Evolutionary conservation across 2,797 vertebrate species (phyloP), one percentile per base, ranked within the genome.

Genomic region (Argentina silus): DNA sequence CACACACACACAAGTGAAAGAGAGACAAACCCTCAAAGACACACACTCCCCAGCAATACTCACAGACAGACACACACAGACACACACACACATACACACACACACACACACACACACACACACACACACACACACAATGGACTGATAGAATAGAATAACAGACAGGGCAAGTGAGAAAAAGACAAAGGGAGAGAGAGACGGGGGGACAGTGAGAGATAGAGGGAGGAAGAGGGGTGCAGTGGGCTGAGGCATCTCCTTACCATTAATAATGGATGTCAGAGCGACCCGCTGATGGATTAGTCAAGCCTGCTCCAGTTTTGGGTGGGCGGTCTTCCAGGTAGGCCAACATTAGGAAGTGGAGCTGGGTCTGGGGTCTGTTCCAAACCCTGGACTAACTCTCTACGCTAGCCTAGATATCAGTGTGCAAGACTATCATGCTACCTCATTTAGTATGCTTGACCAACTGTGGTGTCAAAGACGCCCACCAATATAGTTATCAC

Each of bases 251-350:
- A 84, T 93, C 87, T 73, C 76, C 81, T 95, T 92, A 91, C 92
- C 86, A 89, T 93, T 87, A 92, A 94, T 93, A 92, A 94, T 95
- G 86, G 67, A 94, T 89, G 85, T 81, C 87, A 79, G 82, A 86
- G 85, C 83, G 72, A 77, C 75, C 85, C 73, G 73, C 78, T 89
- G 88, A 93, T 93, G 87, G 89, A 91, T 93, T 90, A 90, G 84
- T 88, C 74, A 88, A 84, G 84, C 76, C 86, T 89, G 88, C 83
- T 89, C 86, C 84, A 88, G 86, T 91, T 91, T 79, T 79, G 85
- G 83, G 76, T 80, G 45, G 77, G 56, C 48, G 4, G 21, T 3
- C n/a, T 14, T 86, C 81, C 84, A 86, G 85, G 81, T 86, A 88
- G 85, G 72, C 82, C 87, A 83, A 76, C 65, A 70, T 19, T 71